Base-by-base conservation (phyloP, 1,140 invertebrate genomes). In the Phenacoccus solenopsis region DNA sequence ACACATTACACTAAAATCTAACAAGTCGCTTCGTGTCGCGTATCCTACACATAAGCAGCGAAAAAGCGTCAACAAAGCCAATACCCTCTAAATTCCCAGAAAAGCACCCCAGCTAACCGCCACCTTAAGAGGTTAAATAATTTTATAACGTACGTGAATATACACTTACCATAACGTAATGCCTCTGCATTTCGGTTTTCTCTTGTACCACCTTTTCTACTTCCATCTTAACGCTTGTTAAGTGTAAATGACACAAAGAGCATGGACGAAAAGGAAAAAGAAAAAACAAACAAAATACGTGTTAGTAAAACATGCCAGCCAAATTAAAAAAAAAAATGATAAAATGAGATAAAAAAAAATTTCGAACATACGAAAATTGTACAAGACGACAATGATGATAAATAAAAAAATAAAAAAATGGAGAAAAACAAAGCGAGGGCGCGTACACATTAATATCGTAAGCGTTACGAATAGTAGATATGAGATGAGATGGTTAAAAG, bases 131-230 rank as follows among this genome's bases (percentile, higher is more conserved):
- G n/a, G n/a, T n/a, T n/a, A 49, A 4, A n/a, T n/a, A 4, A 10
- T 16, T 49, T n/a, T 16, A 49, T n/a, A 49, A 49, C 13, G 38
- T n/a, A 9, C 16, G 38, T n/a, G 16, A 49, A 49, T 10, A 64
- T 24, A 64, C 22, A 86, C 88, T 90, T 86, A 96, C 93, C 94
- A 98, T 98, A 75, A 96, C 94, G 84, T 96, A 98, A 87, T 97
- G 93, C 80, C 94, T 87, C 81, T 96, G 94, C 88, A 96, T 97
- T 86, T 98, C 94, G 74, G 93, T 96, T 86, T 98, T 98, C 82
- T 98, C 96, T 82, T 90, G 92, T 72, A 91, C 91, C 78, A 98
- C 83, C 84, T 98, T 98, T 84, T 98, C 95, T 83, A 88, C 91
- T 85, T 92, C 90, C 83, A 92, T 84, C 85, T 92, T 92, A 76